phyloP scores from a whole-genome alignment of 1,140 invertebrate species.

The Caenorhabditis elegans region WBcel235 BX284602.5:14770001-14770500 shows the following conservation, averaged over 20 bases:
- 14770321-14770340: slow-evolving; percentile 82
- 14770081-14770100: slow-evolving; percentile 78
- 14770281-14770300: slow-evolving; percentile 75
- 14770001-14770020: slow-evolving; percentile 88
- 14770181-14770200: slow-evolving; percentile 48
- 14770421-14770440: slow-evolving; percentile 83
- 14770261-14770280: slow-evolving; percentile 82
- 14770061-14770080: slow-evolving; percentile 79
- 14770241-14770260: slow-evolving; percentile 70
- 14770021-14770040: slow-evolving; percentile 85
- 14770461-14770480: slow-evolving; percentile 97
- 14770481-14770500: slow-evolving; percentile 86
- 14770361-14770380: slow-evolving; percentile 88
- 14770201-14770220: slow-evolving; percentile 74
- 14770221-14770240: slow-evolving; percentile 80
- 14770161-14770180: not conserved
- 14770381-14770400: slow-evolving; percentile 80
- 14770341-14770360: slow-evolving; percentile 81
- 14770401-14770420: slow-evolving; percentile 82
- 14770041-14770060: slow-evolving; percentile 83
- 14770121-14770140: slow-evolving; percentile 76
- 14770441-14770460: slow-evolving; percentile 78
- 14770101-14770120: slow-evolving; percentile 83
- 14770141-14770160: not conserved
- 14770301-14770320: slow-evolving; percentile 69